Conservation (phyloP, 1,140 invertebrate genomes). For the Copidosoma floridanum region DNA sequence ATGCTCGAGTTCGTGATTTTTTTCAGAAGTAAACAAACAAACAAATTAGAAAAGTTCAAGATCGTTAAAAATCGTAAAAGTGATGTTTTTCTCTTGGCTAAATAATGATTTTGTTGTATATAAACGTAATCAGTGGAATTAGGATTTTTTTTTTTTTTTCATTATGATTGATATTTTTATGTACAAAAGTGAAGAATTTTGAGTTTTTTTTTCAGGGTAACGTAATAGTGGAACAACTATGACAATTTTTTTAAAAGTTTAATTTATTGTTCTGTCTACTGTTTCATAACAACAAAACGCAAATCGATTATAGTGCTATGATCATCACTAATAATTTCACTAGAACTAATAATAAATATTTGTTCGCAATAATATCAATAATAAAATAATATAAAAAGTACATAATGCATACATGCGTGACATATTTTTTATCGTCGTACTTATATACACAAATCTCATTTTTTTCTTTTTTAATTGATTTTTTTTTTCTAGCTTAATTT, state of each 20-base stretch:
- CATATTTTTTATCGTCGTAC: conserved; percentile 12
- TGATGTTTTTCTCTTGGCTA: too few relatives aligned
- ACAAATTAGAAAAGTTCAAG: too few relatives aligned
- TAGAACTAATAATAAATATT: conserved; percentile 27
- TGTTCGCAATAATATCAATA: conserved; percentile 24
- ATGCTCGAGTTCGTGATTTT: conserved; percentile 28
- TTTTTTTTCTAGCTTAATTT: too few relatives aligned
- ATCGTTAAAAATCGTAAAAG: too few relatives aligned
- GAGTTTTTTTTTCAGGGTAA: too few relatives aligned
- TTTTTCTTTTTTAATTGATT: too few relatives aligned
- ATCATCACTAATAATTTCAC: conserved; percentile 9
- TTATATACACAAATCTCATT: conserved; percentile 21
- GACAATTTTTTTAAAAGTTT: conserved; percentile 12
- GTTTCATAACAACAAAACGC: conserved; percentile 16
- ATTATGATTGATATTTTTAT: too few relatives aligned
- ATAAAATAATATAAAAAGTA: conserved; percentile 27
- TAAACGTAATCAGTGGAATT: too few relatives aligned
- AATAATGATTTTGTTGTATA: neutral
- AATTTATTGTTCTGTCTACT: conserved; percentile 24
- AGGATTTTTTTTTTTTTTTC: too few relatives aligned
- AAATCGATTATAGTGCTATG: conserved; percentile 21
- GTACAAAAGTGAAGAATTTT: too few relatives aligned
- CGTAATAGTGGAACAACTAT: too few relatives aligned
- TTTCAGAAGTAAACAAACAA: conserved; percentile 1
- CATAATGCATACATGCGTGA: conserved; percentile 16